Evolutionary conservation across 2,113 vertebrate genomes (phyloP).

Genomic region (Megalops atlanticus): DNA sequence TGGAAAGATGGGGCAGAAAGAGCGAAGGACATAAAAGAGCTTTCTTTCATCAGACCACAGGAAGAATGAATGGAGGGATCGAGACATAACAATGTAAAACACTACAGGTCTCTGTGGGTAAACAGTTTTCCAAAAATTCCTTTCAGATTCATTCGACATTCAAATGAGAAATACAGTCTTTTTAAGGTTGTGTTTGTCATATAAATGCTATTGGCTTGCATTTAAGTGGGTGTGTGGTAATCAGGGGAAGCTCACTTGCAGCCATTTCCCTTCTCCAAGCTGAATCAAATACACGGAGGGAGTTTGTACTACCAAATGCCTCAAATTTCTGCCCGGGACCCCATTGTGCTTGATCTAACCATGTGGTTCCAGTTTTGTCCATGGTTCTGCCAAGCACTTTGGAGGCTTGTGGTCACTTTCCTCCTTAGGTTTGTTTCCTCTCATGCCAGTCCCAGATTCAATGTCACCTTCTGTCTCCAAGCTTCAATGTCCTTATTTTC

Average conservation of each 20-base stretch:
- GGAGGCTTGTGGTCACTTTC: conserved; percentile 66
- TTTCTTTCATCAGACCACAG: too few relatives aligned
- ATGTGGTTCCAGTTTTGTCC: conserved; percentile 73
- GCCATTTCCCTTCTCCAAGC: too few relatives aligned
- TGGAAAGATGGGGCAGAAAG: not conserved
- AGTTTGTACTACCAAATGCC: not conserved
- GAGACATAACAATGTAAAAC: not conserved
- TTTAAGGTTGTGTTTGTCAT: too few relatives aligned
- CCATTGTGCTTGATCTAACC: conserved; percentile 87
- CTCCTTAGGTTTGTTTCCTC: not conserved
- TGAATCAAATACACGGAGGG: not conserved
- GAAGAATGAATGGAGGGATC: not conserved
- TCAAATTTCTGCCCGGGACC: conserved; percentile 58
- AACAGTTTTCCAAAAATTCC: not conserved
- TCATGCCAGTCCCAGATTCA: not conserved
- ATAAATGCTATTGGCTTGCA: too few relatives aligned
- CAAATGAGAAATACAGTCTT: too few relatives aligned
- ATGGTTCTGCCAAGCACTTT: conserved; percentile 83
- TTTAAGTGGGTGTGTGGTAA: too few relatives aligned
- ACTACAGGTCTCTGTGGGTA: not conserved
- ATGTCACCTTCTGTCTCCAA: not conserved
- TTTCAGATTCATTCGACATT: too few relatives aligned
- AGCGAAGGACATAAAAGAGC: not conserved
- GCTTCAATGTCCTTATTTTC: conserved; percentile 4
- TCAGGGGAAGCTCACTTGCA: too few relatives aligned